These are phyloP conservation scores for Dolomedes plantarius DNA, from an alignment of 2,888 invertebrate genomes.

Conservation along the genomic window DNA sequence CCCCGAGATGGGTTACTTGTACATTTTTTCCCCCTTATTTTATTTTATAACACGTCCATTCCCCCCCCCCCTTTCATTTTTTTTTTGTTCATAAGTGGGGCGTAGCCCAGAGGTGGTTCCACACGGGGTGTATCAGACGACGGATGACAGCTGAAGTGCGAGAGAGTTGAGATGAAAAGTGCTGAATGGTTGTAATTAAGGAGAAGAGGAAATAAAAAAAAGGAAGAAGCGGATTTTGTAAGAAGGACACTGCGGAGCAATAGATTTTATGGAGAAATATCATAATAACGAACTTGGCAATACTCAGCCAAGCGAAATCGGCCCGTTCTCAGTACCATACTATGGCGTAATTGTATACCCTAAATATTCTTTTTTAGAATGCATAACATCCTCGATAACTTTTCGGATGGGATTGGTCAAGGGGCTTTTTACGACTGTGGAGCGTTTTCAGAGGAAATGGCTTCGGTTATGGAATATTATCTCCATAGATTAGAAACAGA, in stretches of 20 bases:
- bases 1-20: slow-evolving; percentile 27
- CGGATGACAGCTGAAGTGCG: background rate
- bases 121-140: background rate
- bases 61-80: background rate
- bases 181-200: background rate
- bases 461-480: no score
- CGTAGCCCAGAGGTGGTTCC: background rate
- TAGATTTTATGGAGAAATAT: no score
- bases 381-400: no score
- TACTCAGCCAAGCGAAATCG: no score
- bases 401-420: no score
- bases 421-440: no score
- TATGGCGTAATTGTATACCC: no score
- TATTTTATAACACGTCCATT: slow-evolving; percentile 1
- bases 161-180: slow-evolving; percentile 1
- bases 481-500: no score
- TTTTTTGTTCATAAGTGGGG: background rate
- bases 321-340: no score
- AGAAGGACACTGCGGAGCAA: background rate
- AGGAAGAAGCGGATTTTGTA: background rate
- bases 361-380: no score
- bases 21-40: background rate
- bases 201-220: background rate
- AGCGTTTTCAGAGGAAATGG: no score
- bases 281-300: no score